phyloP scores from a whole-genome alignment of 2,797 vertebrate species.

The Triplophysa yarkandensis region DNA sequence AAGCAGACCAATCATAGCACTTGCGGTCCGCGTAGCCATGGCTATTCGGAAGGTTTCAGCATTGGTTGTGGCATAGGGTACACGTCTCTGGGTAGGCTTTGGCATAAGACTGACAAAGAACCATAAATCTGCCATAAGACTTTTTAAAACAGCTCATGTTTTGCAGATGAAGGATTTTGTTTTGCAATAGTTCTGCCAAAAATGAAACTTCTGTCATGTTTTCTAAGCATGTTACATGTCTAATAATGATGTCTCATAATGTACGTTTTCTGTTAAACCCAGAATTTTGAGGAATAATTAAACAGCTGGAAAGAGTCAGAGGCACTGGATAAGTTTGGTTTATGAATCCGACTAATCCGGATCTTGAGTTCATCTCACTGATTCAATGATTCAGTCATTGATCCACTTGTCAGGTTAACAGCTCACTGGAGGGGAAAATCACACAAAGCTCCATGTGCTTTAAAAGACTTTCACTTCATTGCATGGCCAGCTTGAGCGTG shows the following conservation, averaged over 20 bases:
- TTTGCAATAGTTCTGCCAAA: background rate
- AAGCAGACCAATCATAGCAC: too few species aligned
- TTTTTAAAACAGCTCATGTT: background rate
- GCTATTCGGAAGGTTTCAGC: too few species aligned
- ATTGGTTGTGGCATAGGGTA: too few species aligned
- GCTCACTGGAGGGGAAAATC: constrained; percentile 9
- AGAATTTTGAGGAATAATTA: background rate
- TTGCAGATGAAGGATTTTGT: background rate
- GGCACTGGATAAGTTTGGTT: background rate
- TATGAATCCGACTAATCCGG: background rate
- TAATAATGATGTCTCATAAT: background rate
- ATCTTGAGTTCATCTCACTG: background rate
- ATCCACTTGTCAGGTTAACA: constrained; percentile 1
- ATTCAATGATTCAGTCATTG: constrained; percentile 3
- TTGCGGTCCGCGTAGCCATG: too few species aligned
- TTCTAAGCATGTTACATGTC: background rate
- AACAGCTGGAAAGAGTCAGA: background rate
- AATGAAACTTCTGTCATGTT: background rate
- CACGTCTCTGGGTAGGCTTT: too few species aligned
- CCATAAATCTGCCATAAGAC: too few species aligned
- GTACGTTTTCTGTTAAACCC: background rate
- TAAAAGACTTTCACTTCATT: background rate
- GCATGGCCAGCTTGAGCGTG: background rate
- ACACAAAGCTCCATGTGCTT: background rate
- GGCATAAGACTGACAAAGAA: too few species aligned